Base-by-base conservation (phyloP, 2,797 vertebrate genomes). In the Amblyraja radiata region DNA sequence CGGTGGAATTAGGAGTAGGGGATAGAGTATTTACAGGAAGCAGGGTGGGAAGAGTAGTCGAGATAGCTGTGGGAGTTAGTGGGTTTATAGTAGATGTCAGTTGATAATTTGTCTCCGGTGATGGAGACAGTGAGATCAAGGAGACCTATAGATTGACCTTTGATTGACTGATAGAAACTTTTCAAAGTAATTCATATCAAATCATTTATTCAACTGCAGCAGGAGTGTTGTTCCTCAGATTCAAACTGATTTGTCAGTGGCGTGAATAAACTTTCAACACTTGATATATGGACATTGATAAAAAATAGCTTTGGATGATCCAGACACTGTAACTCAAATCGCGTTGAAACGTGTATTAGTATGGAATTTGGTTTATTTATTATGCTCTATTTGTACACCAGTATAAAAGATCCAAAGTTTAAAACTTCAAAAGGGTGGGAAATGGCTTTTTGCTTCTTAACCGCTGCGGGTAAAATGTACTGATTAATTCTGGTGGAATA, bases 311-410 rank as follows among this genome's bases (percentile, higher is more conserved):
- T 61, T 11, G n/a, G 25, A 11, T 61, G 11, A 4, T 25, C 1
- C 54, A 13, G n/a, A 61, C 81, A n/a, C 5, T 54, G 61, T 61
- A 84, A 84, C 54, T n/a, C 25, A 61, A 84, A 61, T 61, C 58
- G 61, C 81, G 13, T 58, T 83, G 80, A 58, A 83, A 83, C 46
- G 5, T 84, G 54, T 84, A 61, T 84, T 61, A 14, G 61, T 84
- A 25, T 84, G 54, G 81, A 61, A 84, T 84, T 84, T 84, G 58
- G 54, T 54, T 84, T 84, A 84, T 84, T 84, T 61, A 84, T 84
- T 28, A 61, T 28, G 28, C 25, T 83, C 23, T 36, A 79, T 79
- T 79, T 79, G 78, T 79, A 39, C 78, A 79, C 32, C 16, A 39
- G 78, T 18, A 39, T 79, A 79, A 39, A 6, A 23, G 36, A 36